phyloP scores from a whole-genome alignment of 2,888 invertebrate species.

The Cerceris ruficornis region DNA sequence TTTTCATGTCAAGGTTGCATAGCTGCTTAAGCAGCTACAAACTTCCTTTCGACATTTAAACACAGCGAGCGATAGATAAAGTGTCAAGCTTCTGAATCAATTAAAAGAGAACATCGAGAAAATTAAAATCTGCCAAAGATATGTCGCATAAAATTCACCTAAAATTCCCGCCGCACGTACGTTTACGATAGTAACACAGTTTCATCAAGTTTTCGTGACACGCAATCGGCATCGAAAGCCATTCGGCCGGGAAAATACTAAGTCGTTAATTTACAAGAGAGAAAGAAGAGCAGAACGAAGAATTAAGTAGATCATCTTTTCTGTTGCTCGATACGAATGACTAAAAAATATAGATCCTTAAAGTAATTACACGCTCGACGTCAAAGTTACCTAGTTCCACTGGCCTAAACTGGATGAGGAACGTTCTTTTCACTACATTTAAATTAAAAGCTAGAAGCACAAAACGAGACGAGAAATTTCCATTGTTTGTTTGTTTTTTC shows the following conservation, averaged over 20 bases:
- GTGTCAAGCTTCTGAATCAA: too few relatives aligned
- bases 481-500: background rate
- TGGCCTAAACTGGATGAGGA: slow-evolving; percentile 64
- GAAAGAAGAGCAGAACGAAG: slow-evolving; percentile 1
- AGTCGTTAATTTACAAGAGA: background rate
- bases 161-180: background rate
- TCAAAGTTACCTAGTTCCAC: slow-evolving; percentile 57
- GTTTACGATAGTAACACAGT: background rate
- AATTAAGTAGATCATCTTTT: slow-evolving; percentile 25
- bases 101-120: too few relatives aligned
- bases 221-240: slow-evolving; percentile 1
- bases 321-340: slow-evolving; percentile 12
- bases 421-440: slow-evolving; percentile 43
- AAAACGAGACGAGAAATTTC: slow-evolving; percentile 24
- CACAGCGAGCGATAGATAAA: too few relatives aligned
- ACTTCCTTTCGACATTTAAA: too few relatives aligned
- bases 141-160: background rate
- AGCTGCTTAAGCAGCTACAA: too few relatives aligned
- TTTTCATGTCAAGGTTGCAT: too few relatives aligned
- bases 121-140: too few relatives aligned
- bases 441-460: slow-evolving; percentile 59
- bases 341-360: slow-evolving; percentile 25
- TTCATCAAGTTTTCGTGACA: background rate
- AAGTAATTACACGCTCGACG: slow-evolving; percentile 47
- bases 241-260: background rate